Evolutionary conservation across 2,888 invertebrate species (phyloP).

Genomic region (Cephus runcator): DNA sequence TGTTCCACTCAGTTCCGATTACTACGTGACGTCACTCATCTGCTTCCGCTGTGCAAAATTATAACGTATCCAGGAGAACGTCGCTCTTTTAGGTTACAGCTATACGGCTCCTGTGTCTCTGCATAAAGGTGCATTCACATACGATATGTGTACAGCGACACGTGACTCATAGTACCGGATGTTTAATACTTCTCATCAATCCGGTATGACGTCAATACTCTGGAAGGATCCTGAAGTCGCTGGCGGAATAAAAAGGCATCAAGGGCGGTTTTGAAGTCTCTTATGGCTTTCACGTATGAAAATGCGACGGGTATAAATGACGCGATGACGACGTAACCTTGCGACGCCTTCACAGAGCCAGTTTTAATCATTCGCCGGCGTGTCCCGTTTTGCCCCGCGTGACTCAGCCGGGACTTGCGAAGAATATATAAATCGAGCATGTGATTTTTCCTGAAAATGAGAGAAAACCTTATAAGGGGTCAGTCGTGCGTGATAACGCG

Average conservation of each 20-base stretch:
- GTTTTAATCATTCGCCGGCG: not conserved
- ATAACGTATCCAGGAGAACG: not conserved
- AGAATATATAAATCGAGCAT: conserved; percentile 15
- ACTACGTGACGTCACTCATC: conserved; percentile 36
- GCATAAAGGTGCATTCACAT: not conserved
- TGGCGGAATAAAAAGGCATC: not conserved
- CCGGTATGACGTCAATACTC: not conserved
- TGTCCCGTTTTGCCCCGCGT: not conserved
- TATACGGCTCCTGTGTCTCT: not conserved
- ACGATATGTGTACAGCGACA: not conserved
- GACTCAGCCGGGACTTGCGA: not conserved
- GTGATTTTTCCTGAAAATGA: conserved; percentile 43
- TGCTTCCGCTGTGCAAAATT: conserved; percentile 29
- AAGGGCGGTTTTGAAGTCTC: not conserved
- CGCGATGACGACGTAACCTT: not conserved
- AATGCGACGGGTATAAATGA: not conserved
- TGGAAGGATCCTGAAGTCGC: not conserved
- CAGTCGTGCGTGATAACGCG: conserved; percentile 51
- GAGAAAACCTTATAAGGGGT: conserved; percentile 29
- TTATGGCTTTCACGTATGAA: not conserved
- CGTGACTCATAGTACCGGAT: not conserved
- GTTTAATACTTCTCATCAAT: not conserved
- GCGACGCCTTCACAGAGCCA: not conserved
- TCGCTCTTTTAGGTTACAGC: not conserved
- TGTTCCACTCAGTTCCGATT: conserved; percentile 25